A percentile compares a stretch with the other conserved stretches of the same genome.
These are phyloP conservation scores for Cyphomyrus discorhynchus DNA, from an alignment of 2,113 vertebrate species.

Conservation along the genomic window DNA sequence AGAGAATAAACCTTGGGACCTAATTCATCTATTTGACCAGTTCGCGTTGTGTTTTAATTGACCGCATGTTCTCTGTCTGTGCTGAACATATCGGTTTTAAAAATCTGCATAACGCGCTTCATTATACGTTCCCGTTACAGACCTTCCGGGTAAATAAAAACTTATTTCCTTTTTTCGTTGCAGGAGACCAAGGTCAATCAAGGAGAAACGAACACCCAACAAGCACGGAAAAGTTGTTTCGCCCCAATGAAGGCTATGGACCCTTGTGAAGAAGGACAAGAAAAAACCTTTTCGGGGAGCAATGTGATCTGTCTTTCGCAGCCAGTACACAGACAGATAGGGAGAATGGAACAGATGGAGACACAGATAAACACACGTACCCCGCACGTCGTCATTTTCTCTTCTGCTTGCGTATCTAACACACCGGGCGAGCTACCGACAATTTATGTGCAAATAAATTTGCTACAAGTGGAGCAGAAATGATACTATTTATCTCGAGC, in stretches of 20 bases:
- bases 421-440: neutral
- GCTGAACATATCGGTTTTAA: neutral
- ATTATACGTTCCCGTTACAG: neutral
- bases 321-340: neutral
- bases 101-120: neutral
- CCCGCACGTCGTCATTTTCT: neutral
- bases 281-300: neutral
- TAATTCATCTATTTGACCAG: neutral
- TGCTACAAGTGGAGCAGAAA: neutral
- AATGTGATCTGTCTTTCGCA: neutral
- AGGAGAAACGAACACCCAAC: neutral
- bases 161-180: neutral
- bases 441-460: slow-evolving; percentile 8
- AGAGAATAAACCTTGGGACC: neutral
- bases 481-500: neutral
- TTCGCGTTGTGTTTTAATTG: neutral
- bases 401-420: neutral
- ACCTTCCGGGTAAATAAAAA: neutral
- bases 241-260: neutral
- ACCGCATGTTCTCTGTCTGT: neutral
- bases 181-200: neutral
- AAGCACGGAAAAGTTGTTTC: neutral
- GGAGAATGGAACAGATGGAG: neutral
- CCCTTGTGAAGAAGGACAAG: neutral
- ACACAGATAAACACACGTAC: neutral